A percentile compares a stretch with the other conserved stretches of the same genome.
phyloP scores from a whole-genome alignment of 2,888 invertebrate genomes.

The Drosophila pegasa region DNA sequence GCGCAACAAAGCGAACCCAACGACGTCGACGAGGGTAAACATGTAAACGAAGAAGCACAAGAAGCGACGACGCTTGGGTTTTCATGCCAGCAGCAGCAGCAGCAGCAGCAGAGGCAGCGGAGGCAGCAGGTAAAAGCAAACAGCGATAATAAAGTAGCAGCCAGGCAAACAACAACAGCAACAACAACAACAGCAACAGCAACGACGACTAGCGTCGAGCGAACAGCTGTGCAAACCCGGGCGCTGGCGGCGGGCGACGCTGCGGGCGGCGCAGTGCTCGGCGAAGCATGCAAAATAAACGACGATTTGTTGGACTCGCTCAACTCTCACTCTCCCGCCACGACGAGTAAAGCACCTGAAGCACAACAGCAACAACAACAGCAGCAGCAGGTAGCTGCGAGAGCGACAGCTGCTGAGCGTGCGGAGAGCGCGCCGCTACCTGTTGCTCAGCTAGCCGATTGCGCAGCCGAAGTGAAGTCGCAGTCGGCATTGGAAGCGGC shows the following conservation, averaged over 20 bases:
- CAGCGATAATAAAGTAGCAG: conserved; percentile 63
- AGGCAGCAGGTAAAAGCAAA: conserved; percentile 71
- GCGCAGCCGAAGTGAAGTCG: conserved; percentile 70
- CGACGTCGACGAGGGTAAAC: conserved; percentile 58
- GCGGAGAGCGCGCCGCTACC: conserved; percentile 52
- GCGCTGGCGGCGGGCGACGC: conserved; percentile 9
- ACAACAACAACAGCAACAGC: conserved; percentile 22
- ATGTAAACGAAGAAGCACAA: conserved; percentile 41
- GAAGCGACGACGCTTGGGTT: conserved; percentile 46
- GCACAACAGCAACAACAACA: conserved; percentile 37
- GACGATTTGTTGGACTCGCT: conserved; percentile 60
- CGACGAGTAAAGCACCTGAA: conserved; percentile 76
- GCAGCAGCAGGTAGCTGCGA: conserved; percentile 45
- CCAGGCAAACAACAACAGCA: conserved; percentile 41
- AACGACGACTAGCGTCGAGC: conserved; percentile 40
- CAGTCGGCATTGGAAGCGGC: conserved; percentile 32
- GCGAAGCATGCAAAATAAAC: conserved; percentile 78
- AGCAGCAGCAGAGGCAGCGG: conserved; percentile 19
- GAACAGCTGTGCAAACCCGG: conserved; percentile 73
- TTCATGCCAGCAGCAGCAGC: conserved; percentile 48
- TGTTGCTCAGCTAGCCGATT: conserved; percentile 58
- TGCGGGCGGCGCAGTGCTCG: conserved; percentile 37
- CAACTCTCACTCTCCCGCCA: conserved; percentile 58
- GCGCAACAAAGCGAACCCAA: conserved; percentile 45
- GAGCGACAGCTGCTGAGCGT: conserved; percentile 39